These are phyloP conservation scores for Mactromeris polynyma DNA, from an alignment of 2,888 invertebrate species.

Conservation along the genomic window DNA sequence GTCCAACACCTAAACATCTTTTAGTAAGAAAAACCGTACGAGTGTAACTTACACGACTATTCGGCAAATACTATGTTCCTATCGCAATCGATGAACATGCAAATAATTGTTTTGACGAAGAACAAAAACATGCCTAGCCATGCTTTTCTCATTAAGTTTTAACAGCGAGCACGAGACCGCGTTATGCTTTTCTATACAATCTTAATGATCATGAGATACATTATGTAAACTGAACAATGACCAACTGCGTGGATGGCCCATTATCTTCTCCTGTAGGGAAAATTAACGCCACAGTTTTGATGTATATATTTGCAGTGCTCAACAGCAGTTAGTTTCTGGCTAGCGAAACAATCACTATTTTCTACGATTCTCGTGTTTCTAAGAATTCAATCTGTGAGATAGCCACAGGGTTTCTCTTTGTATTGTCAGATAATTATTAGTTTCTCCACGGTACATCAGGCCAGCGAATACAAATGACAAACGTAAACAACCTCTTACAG, in stretches of 20 bases:
- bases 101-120: too few relatives aligned
- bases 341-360: constrained; percentile 23
- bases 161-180: background rate
- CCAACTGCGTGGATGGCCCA: background rate
- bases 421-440: constrained; percentile 65
- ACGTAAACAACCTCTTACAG: constrained; percentile 35
- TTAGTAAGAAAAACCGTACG: too few relatives aligned
- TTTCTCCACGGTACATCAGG: constrained; percentile 41
- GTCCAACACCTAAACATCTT: too few relatives aligned
- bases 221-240: background rate
- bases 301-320: constrained; percentile 12
- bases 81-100: too few relatives aligned
- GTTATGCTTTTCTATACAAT: background rate
- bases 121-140: too few relatives aligned
- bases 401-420: constrained; percentile 64
- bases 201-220: background rate
- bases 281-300: constrained; percentile 22
- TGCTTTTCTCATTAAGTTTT: background rate
- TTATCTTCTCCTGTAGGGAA: background rate
- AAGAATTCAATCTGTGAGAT: constrained; percentile 61
- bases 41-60: too few relatives aligned
- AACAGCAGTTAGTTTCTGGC: background rate
- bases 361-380: constrained; percentile 32
- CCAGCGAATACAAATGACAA: constrained; percentile 49
- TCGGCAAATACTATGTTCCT: too few relatives aligned